Base-by-base conservation (phyloP, 2,888 invertebrate species). In the Patella caerulea region DNA sequence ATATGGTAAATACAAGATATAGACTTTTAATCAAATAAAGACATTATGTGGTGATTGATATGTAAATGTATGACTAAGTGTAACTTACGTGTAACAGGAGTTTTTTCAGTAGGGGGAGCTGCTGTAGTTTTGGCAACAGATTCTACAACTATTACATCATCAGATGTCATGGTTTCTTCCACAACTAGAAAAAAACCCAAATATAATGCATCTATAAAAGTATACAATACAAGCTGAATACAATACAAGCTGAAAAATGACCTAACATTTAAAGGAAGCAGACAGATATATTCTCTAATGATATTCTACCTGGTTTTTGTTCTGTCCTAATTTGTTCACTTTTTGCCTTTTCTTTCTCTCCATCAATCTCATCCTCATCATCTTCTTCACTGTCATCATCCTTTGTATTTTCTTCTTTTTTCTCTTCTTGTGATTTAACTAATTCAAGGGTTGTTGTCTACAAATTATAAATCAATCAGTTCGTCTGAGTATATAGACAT, bases 371-470 rank as follows among this genome's bases (percentile, higher is more conserved):
- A 2, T 82, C 81, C 2, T 83, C 80, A 45, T 81, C 82, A 24
- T 83, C 83, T 14, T 82, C 83, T 29, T 85, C 83, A 17, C 78
- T 79, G 54, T 82, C 81, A 29, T 83, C 81, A 55, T 83, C 81
- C 29, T 81, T 81, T 29, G 79, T 77, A 12, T 80, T 78, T 3
- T 80, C 82, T 15, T 81, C 83, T 73, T 84, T 82, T 3, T 83
- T 82, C 34, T 86, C 85, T 19, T 84, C 83, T 55, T 83, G 81
- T 80, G 29, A 69, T 52, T 77, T 83, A 54, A 84, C 81, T 69
- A 88, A 81, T 55, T 84, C 83, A 53, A 88, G 74, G 24, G 88
- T 88, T 11, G 87, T 87, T 73, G 82, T 81, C 88, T 88, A 79
- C 5, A 82, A 81, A 45, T 45, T 7, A 45, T 9, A 45, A 45